Evolutionary conservation across 2,888 invertebrate species (phyloP), one percentile per base, ranked within the genome.

Genomic region (Furcula furcula): DNA sequence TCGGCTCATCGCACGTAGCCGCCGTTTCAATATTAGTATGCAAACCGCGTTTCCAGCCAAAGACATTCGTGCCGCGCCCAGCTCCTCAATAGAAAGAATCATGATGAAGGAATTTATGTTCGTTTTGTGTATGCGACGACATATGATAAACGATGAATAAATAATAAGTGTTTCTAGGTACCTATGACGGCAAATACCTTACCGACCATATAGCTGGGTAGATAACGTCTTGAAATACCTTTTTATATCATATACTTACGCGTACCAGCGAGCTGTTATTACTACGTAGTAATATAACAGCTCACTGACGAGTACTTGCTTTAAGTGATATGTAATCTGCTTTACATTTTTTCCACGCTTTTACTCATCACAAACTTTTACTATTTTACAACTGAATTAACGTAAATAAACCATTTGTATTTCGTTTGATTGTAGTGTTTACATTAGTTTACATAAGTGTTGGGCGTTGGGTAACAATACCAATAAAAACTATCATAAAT

Each of bases 31-130:
- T 56, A 76, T 83, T 69, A 74, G 53, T 81, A 87, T 85, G 76
- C 86, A 40, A 38, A 52, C 55, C 71, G 61, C 73, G 78, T 76
- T 63, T 72, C 65, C 77, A 76, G 76, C 76, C 81, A 80, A 85
- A 84, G 80, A 74, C 76, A 72, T 77, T 73, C 76, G 74, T 70
- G 76, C 81, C 83, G 81, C 83, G 71, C 77, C 83, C 81, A 76
- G 65, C 69, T 65, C 64, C 49, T 75, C 80, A 75, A 84, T 81
- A 77, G 80, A 86, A 81, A 81, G 79, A 85, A 86, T 86, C 83
- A 84, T 76, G 80, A 66, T 76, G 65, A 72, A 71, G 80, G 84
- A 83, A 86, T 86, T 82, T 76, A 73, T 80, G 79, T 75, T 74
- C 71, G 66, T 55, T 65, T 61, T 51, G 59, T 54, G 52, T 52